phyloP scores from a whole-genome alignment of 1,140 invertebrate species.

The Apis laboriosa region DNA sequence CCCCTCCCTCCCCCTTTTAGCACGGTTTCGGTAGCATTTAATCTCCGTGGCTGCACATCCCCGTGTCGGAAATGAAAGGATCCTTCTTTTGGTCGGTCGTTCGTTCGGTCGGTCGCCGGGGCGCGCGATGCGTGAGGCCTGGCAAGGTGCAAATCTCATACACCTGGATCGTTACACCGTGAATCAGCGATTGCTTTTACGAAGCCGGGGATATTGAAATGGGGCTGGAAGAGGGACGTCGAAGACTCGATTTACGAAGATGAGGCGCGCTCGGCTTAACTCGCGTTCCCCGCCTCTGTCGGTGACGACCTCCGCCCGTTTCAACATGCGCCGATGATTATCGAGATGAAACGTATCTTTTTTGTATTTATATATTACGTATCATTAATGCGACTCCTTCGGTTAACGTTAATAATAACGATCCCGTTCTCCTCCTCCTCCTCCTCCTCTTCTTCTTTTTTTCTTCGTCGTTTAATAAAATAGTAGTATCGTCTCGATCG shows the following conservation, averaged over 20 bases:
- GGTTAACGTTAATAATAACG: conserved; percentile 51
- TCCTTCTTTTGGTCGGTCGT: conserved; percentile 4
- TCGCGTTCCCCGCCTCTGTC: conserved; percentile 52
- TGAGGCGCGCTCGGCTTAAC: conserved; percentile 63
- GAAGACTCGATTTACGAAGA: conserved; percentile 67
- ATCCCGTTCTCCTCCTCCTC: neutral
- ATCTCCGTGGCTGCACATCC: conserved; percentile 50
- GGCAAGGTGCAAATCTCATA: conserved; percentile 66
- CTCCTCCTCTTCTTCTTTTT: fast-evolving
- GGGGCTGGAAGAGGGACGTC: conserved; percentile 59
- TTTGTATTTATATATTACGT: conserved; percentile 56
- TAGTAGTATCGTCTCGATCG: neutral
- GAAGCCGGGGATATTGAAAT: conserved; percentile 65
- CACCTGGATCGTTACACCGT: conserved; percentile 66
- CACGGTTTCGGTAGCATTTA: conserved; percentile 53
- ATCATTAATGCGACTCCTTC: conserved; percentile 46
- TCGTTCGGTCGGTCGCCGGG: conserved; percentile 22
- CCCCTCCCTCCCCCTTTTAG: conserved; percentile 21
- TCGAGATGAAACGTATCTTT: conserved; percentile 61
- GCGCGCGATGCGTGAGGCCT: conserved; percentile 66
- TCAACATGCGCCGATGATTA: conserved; percentile 56
- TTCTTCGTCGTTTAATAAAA: conserved; percentile 16
- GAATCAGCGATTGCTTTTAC: conserved; percentile 67
- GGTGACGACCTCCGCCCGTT: conserved; percentile 50
- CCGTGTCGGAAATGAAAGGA: conserved; percentile 45